Base-by-base conservation (phyloP, 2,113 vertebrate species). In the Vimba vimba region DNA sequence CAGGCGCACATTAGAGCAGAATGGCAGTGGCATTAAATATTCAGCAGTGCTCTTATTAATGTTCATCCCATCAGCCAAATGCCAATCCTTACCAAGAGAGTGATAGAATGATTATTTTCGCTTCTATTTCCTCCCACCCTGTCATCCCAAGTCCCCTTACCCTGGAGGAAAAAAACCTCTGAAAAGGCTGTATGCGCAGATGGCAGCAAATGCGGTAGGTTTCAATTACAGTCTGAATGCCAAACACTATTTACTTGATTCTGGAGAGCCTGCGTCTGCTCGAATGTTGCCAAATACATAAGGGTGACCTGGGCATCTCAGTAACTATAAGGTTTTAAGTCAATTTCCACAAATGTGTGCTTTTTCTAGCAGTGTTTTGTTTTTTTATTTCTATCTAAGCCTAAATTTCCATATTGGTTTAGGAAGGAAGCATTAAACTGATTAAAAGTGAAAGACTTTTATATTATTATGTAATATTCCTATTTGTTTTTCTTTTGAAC, bases 1-100 rank as follows among this genome's bases (percentile, higher is more conserved):
- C 66, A 85, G 74, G 77, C 76, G 52, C 86, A 88, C 86, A 90
- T 89, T 89, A 85, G 86, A 71, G 68, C 82, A 76, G 86, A 88
- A 88, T 85, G 85, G 79, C 59, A 78, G 81, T 47, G 36, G 52
- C 86, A 91, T 91, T 89, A 89, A 91, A 90, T 89, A 90, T 90
- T 88, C 85, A 90, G 59, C 75, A 85, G 59, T 50, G 55, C 62
- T 88, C 80, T 88, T 82, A 86, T 85, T 87, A 88, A 89, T 88
- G 83, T 66, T 84, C 82, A 82, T 68, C 55, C 62, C 69, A 77
- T 86, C 87, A 80, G 87, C 55, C 39, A 86, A 88, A 89, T 85
- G 82, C 52, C 82, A 84, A 75, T 81, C 82, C 86, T 43, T 19
- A 60, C 30, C 50, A 73, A 55, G 50, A 79, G 77, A 89, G 52